Conservation (phyloP, 1,140 invertebrate genomes). For the Brachionus sp. region DNA sequence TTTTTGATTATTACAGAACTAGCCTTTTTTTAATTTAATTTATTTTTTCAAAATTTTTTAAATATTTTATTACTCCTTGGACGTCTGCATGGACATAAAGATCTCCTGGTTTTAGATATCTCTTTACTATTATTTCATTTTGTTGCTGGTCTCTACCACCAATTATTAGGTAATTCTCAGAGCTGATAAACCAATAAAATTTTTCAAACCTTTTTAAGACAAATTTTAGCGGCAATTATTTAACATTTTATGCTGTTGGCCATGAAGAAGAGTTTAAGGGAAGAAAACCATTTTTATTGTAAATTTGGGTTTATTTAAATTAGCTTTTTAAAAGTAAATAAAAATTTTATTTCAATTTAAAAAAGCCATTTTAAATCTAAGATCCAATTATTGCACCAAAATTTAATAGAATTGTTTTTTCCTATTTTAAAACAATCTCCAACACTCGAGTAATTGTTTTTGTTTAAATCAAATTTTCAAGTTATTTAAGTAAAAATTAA, state of each 20-base stretch:
- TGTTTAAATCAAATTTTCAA: not conserved
- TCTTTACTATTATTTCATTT: slow-evolving; percentile 93
- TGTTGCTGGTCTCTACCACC: slow-evolving; percentile 94
- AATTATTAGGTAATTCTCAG: slow-evolving; percentile 93
- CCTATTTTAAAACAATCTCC: not conserved
- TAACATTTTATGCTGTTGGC: no score
- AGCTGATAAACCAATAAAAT: slow-evolving; percentile 98
- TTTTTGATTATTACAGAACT: slow-evolving; percentile 80
- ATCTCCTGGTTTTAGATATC: slow-evolving; percentile 71
- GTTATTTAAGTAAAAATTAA: not conserved
- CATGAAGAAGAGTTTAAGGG: no score
- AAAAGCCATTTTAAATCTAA: not conserved
- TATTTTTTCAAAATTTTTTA: not conserved
- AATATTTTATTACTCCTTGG: slow-evolving; percentile 70
- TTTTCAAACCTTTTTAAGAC: slow-evolving; percentile 86
- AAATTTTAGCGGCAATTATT: no score
- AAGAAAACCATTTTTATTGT: no score
- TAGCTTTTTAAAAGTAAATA: no score
- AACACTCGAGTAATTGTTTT: not conserved
- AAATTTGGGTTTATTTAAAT: no score
- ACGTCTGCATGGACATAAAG: slow-evolving; percentile 71
- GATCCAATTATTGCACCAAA: not conserved
- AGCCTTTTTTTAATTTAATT: not conserved
- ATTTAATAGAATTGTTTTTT: not conserved
- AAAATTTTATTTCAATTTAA: no score